phyloP scores from a whole-genome alignment of 2,888 invertebrate genomes.

The Bibio marci region DNA sequence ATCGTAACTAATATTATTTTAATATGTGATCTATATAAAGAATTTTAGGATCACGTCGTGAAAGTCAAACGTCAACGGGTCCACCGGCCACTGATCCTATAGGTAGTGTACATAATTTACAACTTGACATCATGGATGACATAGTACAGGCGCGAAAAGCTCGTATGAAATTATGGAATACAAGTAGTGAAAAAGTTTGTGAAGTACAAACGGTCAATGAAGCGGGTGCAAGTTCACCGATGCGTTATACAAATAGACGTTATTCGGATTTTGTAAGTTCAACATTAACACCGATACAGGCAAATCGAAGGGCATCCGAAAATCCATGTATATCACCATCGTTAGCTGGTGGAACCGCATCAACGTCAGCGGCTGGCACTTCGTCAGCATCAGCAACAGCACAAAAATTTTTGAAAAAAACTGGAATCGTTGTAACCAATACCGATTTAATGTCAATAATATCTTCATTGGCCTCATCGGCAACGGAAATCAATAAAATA shows the following conservation, averaged over 20 bases:
- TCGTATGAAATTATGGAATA: conserved; percentile 71
- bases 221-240: conserved; percentile 31
- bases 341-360: too few relatives aligned
- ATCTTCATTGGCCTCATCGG: conserved; percentile 61
- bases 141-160: conserved; percentile 69
- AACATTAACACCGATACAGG: conserved; percentile 38
- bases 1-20: too few relatives aligned
- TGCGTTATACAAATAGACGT: conserved; percentile 43
- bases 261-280: conserved; percentile 57
- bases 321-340: conserved; percentile 31
- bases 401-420: conserved; percentile 15
- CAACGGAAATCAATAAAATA: conserved; percentile 59
- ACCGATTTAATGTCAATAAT: conserved; percentile 66
- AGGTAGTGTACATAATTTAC: conserved; percentile 67
- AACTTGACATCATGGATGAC: conserved; percentile 77
- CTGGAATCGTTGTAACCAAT: conserved; percentile 63
- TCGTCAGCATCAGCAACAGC: conserved; percentile 7
- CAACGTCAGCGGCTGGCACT: conserved; percentile 23
- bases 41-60: not conserved
- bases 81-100: conserved; percentile 54
- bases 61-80: conserved; percentile 23
- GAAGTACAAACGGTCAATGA: conserved; percentile 69
- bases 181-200: conserved; percentile 61
- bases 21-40: too few relatives aligned
- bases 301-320: conserved; percentile 51